Conservation (phyloP, 1,140 invertebrate genomes). For the Trichoplusia ni region DNA sequence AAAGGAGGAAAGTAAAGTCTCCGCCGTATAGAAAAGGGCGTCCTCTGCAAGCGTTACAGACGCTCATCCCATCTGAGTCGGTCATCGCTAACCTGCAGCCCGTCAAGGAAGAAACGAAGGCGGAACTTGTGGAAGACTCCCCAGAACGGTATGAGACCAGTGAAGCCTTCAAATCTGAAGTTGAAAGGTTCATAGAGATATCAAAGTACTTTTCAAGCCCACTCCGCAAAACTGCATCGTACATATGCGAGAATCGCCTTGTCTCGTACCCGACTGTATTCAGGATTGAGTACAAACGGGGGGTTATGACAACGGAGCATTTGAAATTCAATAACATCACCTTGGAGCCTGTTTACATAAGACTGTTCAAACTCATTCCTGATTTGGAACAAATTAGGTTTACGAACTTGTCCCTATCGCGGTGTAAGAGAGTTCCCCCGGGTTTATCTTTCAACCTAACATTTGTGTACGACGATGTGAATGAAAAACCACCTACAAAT, state of each 20-base stretch:
- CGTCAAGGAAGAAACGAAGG: slow-evolving; percentile 39
- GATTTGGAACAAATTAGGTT: slow-evolving; percentile 68
- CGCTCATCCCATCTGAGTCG: background rate
- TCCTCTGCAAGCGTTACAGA: slow-evolving; percentile 32
- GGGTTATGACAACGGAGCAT: slow-evolving; percentile 53
- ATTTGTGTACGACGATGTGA: slow-evolving; percentile 62
- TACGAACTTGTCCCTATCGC: slow-evolving; percentile 61
- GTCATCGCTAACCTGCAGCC: slow-evolving; percentile 7
- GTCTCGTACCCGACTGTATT: slow-evolving; percentile 60
- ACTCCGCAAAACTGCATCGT: slow-evolving; percentile 65
- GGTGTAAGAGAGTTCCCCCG: slow-evolving; percentile 63
- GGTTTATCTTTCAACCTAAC: slow-evolving; percentile 63
- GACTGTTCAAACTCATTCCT: slow-evolving; percentile 59
- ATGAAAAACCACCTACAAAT: slow-evolving; percentile 53
- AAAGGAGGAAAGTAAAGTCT: slow-evolving; percentile 5
- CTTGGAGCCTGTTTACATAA: slow-evolving; percentile 44
- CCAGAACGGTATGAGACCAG: slow-evolving; percentile 30
- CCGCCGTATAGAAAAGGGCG: slow-evolving; percentile 28
- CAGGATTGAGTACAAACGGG: slow-evolving; percentile 56
- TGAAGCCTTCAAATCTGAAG: slow-evolving; percentile 53
- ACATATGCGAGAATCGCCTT: slow-evolving; percentile 60
- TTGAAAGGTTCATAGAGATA: slow-evolving; percentile 68
- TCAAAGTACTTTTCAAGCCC: slow-evolving; percentile 71
- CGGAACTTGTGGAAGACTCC: slow-evolving; percentile 31
- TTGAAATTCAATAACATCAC: slow-evolving; percentile 64